phyloP scores from a whole-genome alignment of 1,140 invertebrate species.

The Temnothorax curvispinosus region DNA sequence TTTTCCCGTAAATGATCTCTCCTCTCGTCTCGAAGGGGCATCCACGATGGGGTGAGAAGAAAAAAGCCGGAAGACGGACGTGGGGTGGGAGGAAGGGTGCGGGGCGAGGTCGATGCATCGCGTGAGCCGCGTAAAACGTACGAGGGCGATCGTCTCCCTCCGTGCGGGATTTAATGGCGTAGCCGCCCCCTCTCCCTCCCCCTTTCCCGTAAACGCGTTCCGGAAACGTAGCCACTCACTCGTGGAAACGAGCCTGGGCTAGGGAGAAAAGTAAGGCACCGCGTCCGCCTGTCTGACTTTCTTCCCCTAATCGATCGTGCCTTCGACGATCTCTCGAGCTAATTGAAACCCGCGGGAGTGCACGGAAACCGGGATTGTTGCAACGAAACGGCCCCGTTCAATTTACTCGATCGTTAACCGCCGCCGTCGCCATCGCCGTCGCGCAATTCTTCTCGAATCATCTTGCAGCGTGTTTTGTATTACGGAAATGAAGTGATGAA shows the following conservation, averaged over 20 bases:
- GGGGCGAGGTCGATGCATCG: slow-evolving; percentile 44
- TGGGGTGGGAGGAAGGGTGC: background rate
- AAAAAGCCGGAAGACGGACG: background rate
- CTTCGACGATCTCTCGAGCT: slow-evolving; percentile 45
- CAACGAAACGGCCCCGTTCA: slow-evolving; percentile 41
- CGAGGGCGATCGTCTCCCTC: slow-evolving; percentile 49
- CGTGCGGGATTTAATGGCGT: slow-evolving; percentile 57
- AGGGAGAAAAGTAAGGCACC: slow-evolving; percentile 49
- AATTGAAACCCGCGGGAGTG: slow-evolving; percentile 43
- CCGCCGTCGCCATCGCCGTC: background rate
- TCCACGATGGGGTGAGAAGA: background rate
- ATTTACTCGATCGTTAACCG: slow-evolving; percentile 25
- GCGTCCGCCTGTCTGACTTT: slow-evolving; percentile 45
- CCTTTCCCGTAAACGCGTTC: slow-evolving; percentile 45
- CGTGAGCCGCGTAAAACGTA: slow-evolving; percentile 63
- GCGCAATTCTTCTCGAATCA: background rate
- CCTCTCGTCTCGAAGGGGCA: slow-evolving; percentile 6
- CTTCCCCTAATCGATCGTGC: slow-evolving; percentile 56
- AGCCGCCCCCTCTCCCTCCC: background rate
- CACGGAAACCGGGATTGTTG: slow-evolving; percentile 57
- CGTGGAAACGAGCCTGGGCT: slow-evolving; percentile 35
- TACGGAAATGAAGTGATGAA: background rate
- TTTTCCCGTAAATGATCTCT: slow-evolving; percentile 61
- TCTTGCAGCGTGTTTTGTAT: background rate
- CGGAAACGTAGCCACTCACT: slow-evolving; percentile 66